Base-by-base conservation (phyloP, 2,888 invertebrate genomes). In the Brachypalpus laphriformis region DNA sequence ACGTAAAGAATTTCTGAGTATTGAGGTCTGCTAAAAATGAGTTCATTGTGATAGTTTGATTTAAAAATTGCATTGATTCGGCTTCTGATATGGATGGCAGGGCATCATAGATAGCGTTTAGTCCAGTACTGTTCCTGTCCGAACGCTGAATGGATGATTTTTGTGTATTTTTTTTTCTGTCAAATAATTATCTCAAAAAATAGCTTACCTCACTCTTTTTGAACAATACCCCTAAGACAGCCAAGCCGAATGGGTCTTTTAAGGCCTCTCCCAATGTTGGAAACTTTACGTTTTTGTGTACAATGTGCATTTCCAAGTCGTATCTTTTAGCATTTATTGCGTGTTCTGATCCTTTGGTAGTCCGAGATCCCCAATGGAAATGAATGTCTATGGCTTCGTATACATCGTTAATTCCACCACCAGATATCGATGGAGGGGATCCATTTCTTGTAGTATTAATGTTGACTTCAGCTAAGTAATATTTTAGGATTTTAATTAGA, bases 231-330 rank as follows among this genome's bases (percentile, higher is more conserved):
- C 93, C 94, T 9, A 96, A 89, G 0, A 96, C 95, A 0, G 94
- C 94, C 25, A 96, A 87, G 0, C 95, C 95, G 82, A 93, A 92
- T 0, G 92, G 90, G 82, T 93, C 89, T 25, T 92, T 89, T 1
- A 93, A 89, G 0, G 95, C 95, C 66, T 91, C 91, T 0, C 90
- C 88, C 11, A 94, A 88, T 81, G 90, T 93, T 0, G 94, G 89
- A 87, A 93, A 94, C 87, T 94, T 94, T 88, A 91, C 93, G 22
- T 93, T 93, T 88, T 94, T 94, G 89, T 95, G 95, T 0, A 96
- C 95, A 18, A 95, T 92, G 89, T 96, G 96, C 87, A 94, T 90
- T 91, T 95, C 95, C 77, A 95, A 88, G 3, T 94, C 93, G 87
- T 92, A 93, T 75, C 94, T 94, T 6, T 82, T 88, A 2, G 89